Evolutionary conservation across 2,888 invertebrate genomes (phyloP), one percentile per base, ranked within the genome.

Genomic region (Orgyia antiqua): DNA sequence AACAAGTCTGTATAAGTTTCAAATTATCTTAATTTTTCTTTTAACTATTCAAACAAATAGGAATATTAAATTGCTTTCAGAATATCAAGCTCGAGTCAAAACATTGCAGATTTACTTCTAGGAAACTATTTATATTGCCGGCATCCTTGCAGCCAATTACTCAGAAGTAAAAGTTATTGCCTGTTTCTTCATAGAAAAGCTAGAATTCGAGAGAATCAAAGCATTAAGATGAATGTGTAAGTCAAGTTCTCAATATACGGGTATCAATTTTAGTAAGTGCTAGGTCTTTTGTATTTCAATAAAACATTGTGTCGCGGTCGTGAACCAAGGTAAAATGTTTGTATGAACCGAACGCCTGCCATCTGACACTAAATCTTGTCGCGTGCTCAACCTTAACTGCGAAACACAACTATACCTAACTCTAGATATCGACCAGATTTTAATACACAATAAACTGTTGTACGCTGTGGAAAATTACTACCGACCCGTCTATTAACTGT

Each of bases 311-410:
- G n/a, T n/a, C n/a, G n/a, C n/a, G n/a, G n/a, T n/a, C n/a, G n/a
- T n/a, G n/a, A n/a, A n/a, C n/a, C n/a, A 64, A 68, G 68, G 71
- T 80, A 72, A 78, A 76, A 76, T 79, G 83, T 80, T 71, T 72
- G 72, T 73, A 67, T 69, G 69, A 67, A 58, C 54, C 56, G 57
- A 51, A 53, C 50, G 45, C 51, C 52, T 55, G 54, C 53, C 55
- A 53, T 52, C 48, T 53, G 57, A 65, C 59, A 62, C 52, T 80
- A 72, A 75, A 80, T 80, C 77, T 76, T 73, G 70, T 83, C 70
- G 82, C 83, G 80, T 82, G 80, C 48, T 46, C 51, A 38, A 45
- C 44, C 31, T 29, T 36, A 49, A 45, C 62, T 59, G 53, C 51
- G 57, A 59, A 57, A 56, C 46, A 45, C 44, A n/a, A 51, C 36